Evolutionary conservation across 2,797 vertebrate species (phyloP).

Genomic region (Myotis findleyi): DNA sequence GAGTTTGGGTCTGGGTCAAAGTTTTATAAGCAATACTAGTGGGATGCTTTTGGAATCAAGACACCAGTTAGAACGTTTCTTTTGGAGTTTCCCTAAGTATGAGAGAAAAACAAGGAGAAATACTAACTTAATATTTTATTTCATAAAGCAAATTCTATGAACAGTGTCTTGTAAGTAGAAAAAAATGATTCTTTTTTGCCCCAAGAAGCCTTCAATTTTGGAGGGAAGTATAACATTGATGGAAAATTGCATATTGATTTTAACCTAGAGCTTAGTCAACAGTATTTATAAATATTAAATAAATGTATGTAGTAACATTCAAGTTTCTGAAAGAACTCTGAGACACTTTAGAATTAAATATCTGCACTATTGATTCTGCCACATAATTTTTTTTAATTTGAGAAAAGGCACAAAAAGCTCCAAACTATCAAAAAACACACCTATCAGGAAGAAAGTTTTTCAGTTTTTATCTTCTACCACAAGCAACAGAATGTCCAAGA

Average conservation of each 20-base stretch:
- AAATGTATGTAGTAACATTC: background rate
- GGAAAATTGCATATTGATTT: conserved; percentile 12
- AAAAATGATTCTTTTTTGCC: background rate
- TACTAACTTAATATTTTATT: conserved; percentile 2
- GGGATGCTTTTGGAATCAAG: background rate
- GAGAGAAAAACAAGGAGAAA: conserved; percentile 24
- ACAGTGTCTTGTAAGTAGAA: background rate
- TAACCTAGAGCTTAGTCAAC: background rate
- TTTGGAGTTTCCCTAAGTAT: background rate
- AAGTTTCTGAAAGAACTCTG: conserved; percentile 19
- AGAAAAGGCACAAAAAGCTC: background rate
- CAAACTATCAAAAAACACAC: background rate
- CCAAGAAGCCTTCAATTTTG: background rate
- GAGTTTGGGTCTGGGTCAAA: background rate
- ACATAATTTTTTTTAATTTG: background rate
- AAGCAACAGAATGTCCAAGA: background rate
- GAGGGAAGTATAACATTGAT: background rate
- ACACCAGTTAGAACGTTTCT: background rate
- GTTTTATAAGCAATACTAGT: background rate
- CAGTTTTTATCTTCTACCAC: background rate
- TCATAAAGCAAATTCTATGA: conserved; percentile 12
- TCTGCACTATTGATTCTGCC: background rate
- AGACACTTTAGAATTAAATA: background rate
- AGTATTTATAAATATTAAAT: background rate
- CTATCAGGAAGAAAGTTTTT: background rate